Base-by-base conservation (phyloP, 2,797 vertebrate genomes). In the Neosalanx taihuensis region DNA sequence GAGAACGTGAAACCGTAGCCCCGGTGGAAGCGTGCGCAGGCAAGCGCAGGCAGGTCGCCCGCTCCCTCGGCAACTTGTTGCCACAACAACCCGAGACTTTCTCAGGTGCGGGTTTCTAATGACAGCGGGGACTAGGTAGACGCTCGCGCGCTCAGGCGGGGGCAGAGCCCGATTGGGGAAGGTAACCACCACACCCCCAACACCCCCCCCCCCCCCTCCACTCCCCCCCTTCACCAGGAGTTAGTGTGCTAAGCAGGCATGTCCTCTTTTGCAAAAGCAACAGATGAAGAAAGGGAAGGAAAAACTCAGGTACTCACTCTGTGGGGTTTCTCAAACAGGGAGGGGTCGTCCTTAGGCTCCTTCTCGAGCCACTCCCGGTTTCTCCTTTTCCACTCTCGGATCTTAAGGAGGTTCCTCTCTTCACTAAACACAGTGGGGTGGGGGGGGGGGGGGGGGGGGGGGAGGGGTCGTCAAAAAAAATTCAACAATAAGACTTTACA, bases 271-370 rank as follows among this genome's bases (percentile, higher is more conserved):
- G 23, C n/a, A 20, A 59, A 59, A 26, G 7, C 57, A 20, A 12
- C 29, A n/a, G 20, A 6, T 49, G 37, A 46, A 23, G 12, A 20
- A 33, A 1, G 17, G 9, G 18, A 58, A 3, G 7, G 26, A 35
- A 0, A 23, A 10, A n/a, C n/a, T n/a, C n/a, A 46, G 41, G 41
- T 46, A 46, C 74, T 82, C 91, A 99, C 97, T 95, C 98, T 99
- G 88, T 95, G 97, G n/a, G 97, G 97, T 81, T 96, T 92, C 81
- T 93, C 93, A 86, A 99, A 99, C 67, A 97, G 95, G 0, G 96
- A 96, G 5, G 86, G 87, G 65, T 90, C 93, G 75, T 94, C 89
- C 6, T 84, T 91, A 18, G 83, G 79, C 62, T 94, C 93, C 89
- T 91, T 92, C 76, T 93, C 92, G 79, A 91, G 93, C 72, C 86